Base-by-base conservation (phyloP, 1,140 invertebrate species). In the Galleria mellonella region DNA sequence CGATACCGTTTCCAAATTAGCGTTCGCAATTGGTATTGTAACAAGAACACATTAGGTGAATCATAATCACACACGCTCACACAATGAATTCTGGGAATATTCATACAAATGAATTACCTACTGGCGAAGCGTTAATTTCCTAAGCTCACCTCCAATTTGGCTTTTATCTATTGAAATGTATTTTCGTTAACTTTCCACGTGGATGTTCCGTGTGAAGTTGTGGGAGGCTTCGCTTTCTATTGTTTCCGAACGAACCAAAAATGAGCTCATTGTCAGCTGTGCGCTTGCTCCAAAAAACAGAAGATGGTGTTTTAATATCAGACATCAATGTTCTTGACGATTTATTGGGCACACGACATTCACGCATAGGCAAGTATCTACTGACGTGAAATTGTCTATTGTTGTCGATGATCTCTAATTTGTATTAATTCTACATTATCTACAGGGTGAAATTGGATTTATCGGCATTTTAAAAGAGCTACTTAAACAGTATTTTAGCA, bases 111-210 rank as follows among this genome's bases (percentile, higher is more conserved):
- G 63, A 76, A 76, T 79, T 71, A 63, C 62, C 17, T 23, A 23
- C 2, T 32, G 52, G 17, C 56, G 67, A 83, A 60, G 69, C 72
- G 74, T 73, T 83, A 78, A 83, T 83, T 78, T 73, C 62, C 57
- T 62, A 71, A 73, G 68, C 52, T 65, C 55, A 52, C 56, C 53
- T 64, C 71, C 70, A 75, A 79, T 81, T 83, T 75, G 57, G 60
- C 47, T 68, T 57, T 66, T 62, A 47, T 46, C 71, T 71, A 78
- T 82, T 70, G 77, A 72, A 79, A 82, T 77, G 70, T 76, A 63
- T 76, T 77, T 83, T 79, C 66, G 72, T 73, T 81, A 47, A 68
- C 72, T 82, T 76, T 74, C 72, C 70, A 69, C 65, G 63, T 62
- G 51, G 17, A 23, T 2, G 6, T 46, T 43, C 61, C 74, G 74